phyloP scores from a whole-genome alignment of 2,113 vertebrate genomes.

The Xenopus tropicalis region DNA sequence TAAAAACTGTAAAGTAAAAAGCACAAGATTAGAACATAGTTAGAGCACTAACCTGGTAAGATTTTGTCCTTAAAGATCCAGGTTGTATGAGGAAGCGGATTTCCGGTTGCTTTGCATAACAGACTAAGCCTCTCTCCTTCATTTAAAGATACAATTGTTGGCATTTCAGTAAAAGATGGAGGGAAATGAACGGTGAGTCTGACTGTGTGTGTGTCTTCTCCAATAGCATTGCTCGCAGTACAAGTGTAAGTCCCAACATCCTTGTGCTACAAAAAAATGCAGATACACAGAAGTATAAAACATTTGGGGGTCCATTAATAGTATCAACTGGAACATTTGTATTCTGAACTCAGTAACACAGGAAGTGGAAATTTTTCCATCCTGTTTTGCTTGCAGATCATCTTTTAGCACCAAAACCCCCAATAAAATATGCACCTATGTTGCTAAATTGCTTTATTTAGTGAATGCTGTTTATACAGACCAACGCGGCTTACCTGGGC shows the following conservation, averaged over 20 bases:
- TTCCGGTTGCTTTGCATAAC: slow-evolving; percentile 76
- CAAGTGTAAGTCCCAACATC: slow-evolving; percentile 88
- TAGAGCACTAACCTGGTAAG: slow-evolving; percentile 73
- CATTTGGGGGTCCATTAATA: background rate
- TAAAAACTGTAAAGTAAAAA: no score
- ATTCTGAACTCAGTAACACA: background rate
- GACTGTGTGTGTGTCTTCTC: slow-evolving; percentile 71
- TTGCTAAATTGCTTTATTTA: no score
- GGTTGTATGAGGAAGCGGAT: slow-evolving; percentile 79
- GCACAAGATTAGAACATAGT: no score
- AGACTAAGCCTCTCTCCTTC: slow-evolving; percentile 84
- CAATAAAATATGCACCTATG: no score
- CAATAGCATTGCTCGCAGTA: slow-evolving; percentile 75
- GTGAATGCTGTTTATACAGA: no score
- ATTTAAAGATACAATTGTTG: slow-evolving; percentile 80
- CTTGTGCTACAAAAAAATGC: slow-evolving; percentile 64
- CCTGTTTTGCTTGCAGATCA: no score
- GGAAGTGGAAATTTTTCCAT: background rate
- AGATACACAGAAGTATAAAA: background rate
- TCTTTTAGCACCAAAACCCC: no score
- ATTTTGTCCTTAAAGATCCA: slow-evolving; percentile 95
- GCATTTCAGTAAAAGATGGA: slow-evolving; percentile 82
- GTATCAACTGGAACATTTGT: background rate
- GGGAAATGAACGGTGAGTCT: slow-evolving; percentile 74
- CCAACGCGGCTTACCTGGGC: slow-evolving; percentile 67